A percentile compares a stretch with the other conserved stretches of the same genome.
Conservation (phyloP, 2,797 vertebrate species). For the Schizopygopsis pylzovi region DNA sequence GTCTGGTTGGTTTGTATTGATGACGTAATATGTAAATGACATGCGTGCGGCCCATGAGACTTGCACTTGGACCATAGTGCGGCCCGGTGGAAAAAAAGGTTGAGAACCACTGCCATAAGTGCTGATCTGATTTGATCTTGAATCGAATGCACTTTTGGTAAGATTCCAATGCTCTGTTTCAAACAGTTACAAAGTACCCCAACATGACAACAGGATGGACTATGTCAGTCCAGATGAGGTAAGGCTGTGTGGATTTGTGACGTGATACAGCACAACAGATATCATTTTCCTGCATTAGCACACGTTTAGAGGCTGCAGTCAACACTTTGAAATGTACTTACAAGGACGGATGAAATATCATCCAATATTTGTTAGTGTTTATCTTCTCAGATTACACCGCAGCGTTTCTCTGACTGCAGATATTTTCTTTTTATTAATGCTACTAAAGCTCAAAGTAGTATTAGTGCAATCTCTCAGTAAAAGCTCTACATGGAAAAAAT, state of each 20-base stretch:
- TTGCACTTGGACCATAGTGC: too few species aligned
- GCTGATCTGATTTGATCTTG: background rate
- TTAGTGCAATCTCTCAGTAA: slow-evolving; percentile 10
- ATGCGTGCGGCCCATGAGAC: too few species aligned
- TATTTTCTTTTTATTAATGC: slow-evolving; percentile 12
- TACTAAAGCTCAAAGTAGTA: slow-evolving; percentile 1
- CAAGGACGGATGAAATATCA: slow-evolving; percentile 13
- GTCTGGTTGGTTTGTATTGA: too few species aligned
- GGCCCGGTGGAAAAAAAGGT: too few species aligned
- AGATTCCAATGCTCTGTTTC: slow-evolving; percentile 55
- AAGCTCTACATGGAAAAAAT: background rate
- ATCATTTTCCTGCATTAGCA: background rate
- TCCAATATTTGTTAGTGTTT: slow-evolving; percentile 9
- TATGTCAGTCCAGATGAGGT: slow-evolving; percentile 95
- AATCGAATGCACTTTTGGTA: slow-evolving; percentile 10
- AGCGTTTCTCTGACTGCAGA: background rate
- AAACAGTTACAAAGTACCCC: slow-evolving; percentile 88
- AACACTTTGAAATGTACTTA: slow-evolving; percentile 12
- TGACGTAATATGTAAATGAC: too few species aligned
- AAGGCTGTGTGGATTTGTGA: slow-evolving; percentile 57
- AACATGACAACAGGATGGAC: slow-evolving; percentile 85
- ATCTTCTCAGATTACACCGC: slow-evolving; percentile 11
- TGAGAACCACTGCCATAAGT: too few species aligned
- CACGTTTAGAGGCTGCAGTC: background rate
- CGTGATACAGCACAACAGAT: background rate